Evolutionary conservation across 2,113 vertebrate genomes (phyloP), one percentile per base, ranked within the genome.

Genomic region (Ceratotherium simum): DNA sequence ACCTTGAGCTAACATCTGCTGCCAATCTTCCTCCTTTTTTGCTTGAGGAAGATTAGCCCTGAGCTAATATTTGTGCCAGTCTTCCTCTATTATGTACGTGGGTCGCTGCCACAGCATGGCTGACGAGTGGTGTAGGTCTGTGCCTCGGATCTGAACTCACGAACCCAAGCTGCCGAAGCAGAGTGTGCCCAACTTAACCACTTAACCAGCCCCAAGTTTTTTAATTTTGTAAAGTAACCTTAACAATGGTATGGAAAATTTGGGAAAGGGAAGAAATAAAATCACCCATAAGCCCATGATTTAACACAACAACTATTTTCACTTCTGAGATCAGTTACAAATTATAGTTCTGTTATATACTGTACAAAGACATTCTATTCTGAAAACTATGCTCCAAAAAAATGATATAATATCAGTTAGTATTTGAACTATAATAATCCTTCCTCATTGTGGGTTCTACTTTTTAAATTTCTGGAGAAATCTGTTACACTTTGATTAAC

Each of bases 321-420:
- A 79, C 39, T 73, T 87, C 64, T 96, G 54, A 87, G 46, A 96
- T 69, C 58, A 91, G 25, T 90, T 91, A 94, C 29, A 90, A 75
- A 95, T 64, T 78, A 60, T 1, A 81, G 27, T 86, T 86, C 51
- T 88, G 21, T 83, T 58, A 79, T 56, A 25, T 21, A 79, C 13
- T 92, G 9, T 25, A 25, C 54, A 72, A 48, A 39, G 33, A 16
- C 72, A 69, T 76, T 86, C 82, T 92, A 79, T 80, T 79, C 18
- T 70, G 56, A 97, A 92, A 82, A 58, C 31, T 58, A 51, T 16
- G 13, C 12, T 67, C 27, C 31, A 64, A 94, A 88, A 70, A 64
- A 70, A 29, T 18, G 8, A 58, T 20, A 54, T 13, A 64, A 64
- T 78, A 33, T 56, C n/a, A 36, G 2, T 20, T 60, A 51, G 21